A percentile compares a stretch with the other conserved stretches of the same genome.
These are phyloP conservation scores for Orcinus orca DNA, from an alignment of 2,113 vertebrate species.

Conservation along the genomic window DNA sequence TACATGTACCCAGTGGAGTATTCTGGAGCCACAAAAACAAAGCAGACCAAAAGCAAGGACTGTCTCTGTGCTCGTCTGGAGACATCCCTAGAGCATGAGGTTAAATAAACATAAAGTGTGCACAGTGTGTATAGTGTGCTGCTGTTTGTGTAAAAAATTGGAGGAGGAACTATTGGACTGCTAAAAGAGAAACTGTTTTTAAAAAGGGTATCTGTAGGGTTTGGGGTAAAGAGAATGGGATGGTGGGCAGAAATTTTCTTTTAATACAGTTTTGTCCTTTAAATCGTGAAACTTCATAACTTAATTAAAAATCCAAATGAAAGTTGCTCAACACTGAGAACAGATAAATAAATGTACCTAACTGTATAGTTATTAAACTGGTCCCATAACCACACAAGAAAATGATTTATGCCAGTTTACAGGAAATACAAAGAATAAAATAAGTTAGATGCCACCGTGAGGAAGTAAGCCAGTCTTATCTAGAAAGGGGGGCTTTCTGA, in stretches of 20 bases:
- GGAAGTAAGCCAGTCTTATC: background rate
- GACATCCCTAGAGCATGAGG: background rate
- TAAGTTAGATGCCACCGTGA: background rate
- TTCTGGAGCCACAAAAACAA: background rate
- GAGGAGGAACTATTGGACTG: background rate
- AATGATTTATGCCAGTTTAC: background rate
- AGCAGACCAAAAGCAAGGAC: background rate
- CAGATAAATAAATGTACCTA: background rate
- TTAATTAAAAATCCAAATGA: background rate
- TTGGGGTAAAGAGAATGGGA: background rate
- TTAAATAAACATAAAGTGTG: background rate
- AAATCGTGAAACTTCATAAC: background rate
- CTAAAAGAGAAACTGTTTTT: background rate
- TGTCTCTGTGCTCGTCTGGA: background rate
- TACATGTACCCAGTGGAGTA: fast-evolving
- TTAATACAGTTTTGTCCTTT: background rate
- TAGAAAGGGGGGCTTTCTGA: background rate
- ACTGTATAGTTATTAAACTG: background rate
- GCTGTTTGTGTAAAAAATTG: background rate
- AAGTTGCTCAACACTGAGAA: background rate
- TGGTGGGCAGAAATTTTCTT: background rate
- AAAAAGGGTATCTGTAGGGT: background rate
- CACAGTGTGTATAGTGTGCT: background rate
- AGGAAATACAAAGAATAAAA: background rate
- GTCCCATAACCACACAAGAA: background rate